Conservation (phyloP, 2,888 invertebrate genomes). For the Rhogogaster chlorosoma region DNA sequence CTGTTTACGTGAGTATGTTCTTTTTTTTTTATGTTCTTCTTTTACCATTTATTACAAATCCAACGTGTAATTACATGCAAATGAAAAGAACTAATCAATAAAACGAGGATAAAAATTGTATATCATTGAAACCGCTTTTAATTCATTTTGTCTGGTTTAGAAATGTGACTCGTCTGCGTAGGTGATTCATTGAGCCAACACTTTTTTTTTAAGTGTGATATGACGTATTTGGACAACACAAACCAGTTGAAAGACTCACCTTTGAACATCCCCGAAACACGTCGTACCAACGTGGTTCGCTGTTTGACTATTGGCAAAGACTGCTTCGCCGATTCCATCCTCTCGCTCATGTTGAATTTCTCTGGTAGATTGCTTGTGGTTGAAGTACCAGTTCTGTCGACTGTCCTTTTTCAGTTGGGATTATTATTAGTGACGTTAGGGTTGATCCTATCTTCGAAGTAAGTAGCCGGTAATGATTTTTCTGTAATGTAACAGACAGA, state of each 20-base stretch:
- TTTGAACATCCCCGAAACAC: conserved; percentile 74
- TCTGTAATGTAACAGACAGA: not conserved
- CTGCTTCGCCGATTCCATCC: conserved; percentile 31
- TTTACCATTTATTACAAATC: not conserved
- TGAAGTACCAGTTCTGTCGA: not conserved
- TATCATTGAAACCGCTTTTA: not conserved
- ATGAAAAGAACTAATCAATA: not conserved
- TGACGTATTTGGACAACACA: not conserved
- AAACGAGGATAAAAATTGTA: not conserved
- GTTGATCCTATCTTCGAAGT: not conserved
- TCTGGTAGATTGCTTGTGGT: conserved; percentile 7
- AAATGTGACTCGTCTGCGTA: not conserved
- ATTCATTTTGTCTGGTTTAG: not conserved
- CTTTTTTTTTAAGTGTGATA: not conserved
- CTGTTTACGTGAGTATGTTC: not conserved
- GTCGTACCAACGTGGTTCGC: conserved; percentile 70
- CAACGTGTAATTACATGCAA: not conserved
- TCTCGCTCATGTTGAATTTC: conserved; percentile 38
- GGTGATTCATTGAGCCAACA: not conserved
- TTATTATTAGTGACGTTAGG: conserved; percentile 31
- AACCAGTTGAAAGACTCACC: conserved; percentile 62
- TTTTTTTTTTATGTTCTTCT: not conserved
- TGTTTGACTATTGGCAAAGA: conserved; percentile 58
- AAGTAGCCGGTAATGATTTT: conserved; percentile 9
- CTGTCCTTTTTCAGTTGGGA: not conserved